These are phyloP conservation scores for Parnassius glacialis DNA, from an alignment of 2,888 invertebrate genomes.

Conservation along the genomic window DNA sequence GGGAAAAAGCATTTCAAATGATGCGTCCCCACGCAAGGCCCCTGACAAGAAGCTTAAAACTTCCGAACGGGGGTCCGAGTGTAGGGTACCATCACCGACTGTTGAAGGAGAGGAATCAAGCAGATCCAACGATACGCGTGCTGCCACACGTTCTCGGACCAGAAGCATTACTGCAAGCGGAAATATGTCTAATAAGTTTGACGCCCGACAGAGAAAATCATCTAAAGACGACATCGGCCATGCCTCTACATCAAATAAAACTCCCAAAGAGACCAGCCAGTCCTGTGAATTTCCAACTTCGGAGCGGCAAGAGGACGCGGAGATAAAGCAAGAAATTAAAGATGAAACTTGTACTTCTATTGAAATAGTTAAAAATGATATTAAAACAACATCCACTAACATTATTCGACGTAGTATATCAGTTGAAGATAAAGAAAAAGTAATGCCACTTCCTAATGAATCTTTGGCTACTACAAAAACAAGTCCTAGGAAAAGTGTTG, in stretches of 20 bases:
- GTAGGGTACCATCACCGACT: constrained; percentile 86
- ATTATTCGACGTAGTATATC: constrained; percentile 45
- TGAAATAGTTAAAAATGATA: constrained; percentile 47
- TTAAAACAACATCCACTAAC: constrained; percentile 44
- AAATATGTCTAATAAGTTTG: constrained; percentile 83
- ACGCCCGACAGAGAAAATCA: constrained; percentile 76
- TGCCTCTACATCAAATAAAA: constrained; percentile 66
- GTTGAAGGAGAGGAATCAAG: constrained; percentile 88
- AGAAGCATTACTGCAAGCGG: constrained; percentile 85
- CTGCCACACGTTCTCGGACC: constrained; percentile 83
- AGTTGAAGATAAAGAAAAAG: constrained; percentile 61
- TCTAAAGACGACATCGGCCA: constrained; percentile 61
- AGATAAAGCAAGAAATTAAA: constrained; percentile 71
- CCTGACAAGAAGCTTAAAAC: constrained; percentile 91
- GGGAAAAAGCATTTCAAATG: constrained; percentile 60
- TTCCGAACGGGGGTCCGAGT: constrained; percentile 89
- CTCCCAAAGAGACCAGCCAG: constrained; percentile 81
- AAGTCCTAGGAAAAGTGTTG: constrained; percentile 54
- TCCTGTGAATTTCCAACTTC: constrained; percentile 81
- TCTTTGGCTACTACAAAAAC: constrained; percentile 36
- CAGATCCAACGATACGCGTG: constrained; percentile 67
- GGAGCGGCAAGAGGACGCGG: constrained; percentile 84
- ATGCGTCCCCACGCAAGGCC: constrained; percentile 81
- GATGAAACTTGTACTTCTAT: constrained; percentile 51
- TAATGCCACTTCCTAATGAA: constrained; percentile 32